These are phyloP conservation scores for Melitaea cinxia DNA, from an alignment of 1,140 invertebrate genomes.

Conservation along the genomic window DNA sequence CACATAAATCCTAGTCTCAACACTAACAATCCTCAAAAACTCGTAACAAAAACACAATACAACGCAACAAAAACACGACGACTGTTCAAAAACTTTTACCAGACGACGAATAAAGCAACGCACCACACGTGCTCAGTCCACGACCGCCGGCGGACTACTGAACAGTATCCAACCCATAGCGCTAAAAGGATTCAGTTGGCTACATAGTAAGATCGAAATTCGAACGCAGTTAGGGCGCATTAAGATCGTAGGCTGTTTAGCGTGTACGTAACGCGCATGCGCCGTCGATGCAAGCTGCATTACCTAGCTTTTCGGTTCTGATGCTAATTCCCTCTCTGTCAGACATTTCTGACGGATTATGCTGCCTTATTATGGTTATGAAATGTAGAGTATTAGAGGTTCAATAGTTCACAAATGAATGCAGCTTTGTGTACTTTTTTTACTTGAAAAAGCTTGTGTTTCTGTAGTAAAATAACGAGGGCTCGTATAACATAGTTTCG, in stretches of 20 bases:
- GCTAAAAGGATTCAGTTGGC: slow-evolving; percentile 67
- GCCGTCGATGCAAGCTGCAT: slow-evolving; percentile 65
- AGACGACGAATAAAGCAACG: slow-evolving; percentile 3
- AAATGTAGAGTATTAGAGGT: neutral
- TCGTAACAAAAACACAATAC: slow-evolving; percentile 6
- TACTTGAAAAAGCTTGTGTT: neutral
- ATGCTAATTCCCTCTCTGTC: slow-evolving; percentile 5
- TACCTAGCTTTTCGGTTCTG: slow-evolving; percentile 43
- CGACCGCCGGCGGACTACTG: slow-evolving; percentile 56
- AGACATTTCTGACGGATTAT: slow-evolving; percentile 12
- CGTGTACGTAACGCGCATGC: slow-evolving; percentile 61
- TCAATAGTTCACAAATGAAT: neutral
- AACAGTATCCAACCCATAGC: slow-evolving; percentile 40
- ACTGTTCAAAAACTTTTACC: slow-evolving; percentile 48
- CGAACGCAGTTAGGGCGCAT: slow-evolving; percentile 71
- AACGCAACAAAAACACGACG: slow-evolving; percentile 9
- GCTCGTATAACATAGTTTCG: too few species aligned
- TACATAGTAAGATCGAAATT: slow-evolving; percentile 79
- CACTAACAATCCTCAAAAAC: slow-evolving; percentile 15
- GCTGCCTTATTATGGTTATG: slow-evolving; percentile 1
- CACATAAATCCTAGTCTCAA: neutral
- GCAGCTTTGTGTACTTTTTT: neutral
- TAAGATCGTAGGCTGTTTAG: slow-evolving; percentile 64
- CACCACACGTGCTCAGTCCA: slow-evolving; percentile 40
- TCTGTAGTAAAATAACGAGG: neutral